These are phyloP conservation scores for Petrosia ficiformis DNA, from an alignment of 37 sponge, comb jelly and placozoan species.

Conservation along the genomic window DNA sequence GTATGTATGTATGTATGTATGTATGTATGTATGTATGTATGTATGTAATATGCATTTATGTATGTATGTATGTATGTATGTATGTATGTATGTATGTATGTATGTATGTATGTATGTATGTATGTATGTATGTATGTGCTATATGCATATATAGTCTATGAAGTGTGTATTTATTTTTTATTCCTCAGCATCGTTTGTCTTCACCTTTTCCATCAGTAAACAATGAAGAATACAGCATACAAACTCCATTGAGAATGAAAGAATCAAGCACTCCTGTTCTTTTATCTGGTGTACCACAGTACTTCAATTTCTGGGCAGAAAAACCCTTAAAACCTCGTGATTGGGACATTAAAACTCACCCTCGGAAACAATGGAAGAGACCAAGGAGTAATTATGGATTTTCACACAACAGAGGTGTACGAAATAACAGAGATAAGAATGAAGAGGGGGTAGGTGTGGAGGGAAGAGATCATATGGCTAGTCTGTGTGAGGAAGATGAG, in stretches of 20 bases:
- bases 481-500: not conserved
- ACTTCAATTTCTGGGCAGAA: conserved; percentile 73
- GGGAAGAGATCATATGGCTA: not conserved
- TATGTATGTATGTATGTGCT: too few species aligned
- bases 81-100: too few species aligned
- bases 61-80: too few species aligned
- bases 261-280: conserved; percentile 13
- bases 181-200: too few species aligned
- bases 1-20: too few species aligned
- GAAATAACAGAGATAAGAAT: not conserved
- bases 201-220: too few species aligned
- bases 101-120: too few species aligned
- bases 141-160: too few species aligned
- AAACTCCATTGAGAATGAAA: not conserved
- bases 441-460: not conserved
- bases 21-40: too few species aligned
- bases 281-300: conserved; percentile 57
- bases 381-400: conserved; percentile 81
- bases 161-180: too few species aligned
- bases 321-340: conserved; percentile 56
- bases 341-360: conserved; percentile 25
- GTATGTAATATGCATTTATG: too few species aligned
- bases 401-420: conserved; percentile 3
- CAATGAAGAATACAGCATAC: too few species aligned
- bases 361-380: conserved; percentile 53